Evolutionary conservation across 2,888 invertebrate genomes (phyloP).

Genomic region (Pachliopta kotzebuea): DNA sequence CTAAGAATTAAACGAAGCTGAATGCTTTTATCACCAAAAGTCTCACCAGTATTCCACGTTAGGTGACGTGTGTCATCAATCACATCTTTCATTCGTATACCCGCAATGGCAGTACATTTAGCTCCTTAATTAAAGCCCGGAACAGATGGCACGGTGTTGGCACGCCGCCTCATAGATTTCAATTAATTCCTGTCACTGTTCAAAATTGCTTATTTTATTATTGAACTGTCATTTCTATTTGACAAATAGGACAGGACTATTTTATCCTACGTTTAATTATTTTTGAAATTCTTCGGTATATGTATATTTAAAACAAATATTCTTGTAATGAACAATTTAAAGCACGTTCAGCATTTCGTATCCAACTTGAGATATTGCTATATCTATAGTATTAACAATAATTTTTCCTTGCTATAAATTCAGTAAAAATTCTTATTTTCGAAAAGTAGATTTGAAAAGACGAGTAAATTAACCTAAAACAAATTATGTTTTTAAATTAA

Average conservation of each 20-base stretch:
- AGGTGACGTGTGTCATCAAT: slow-evolving; percentile 54
- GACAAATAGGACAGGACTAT: slow-evolving; percentile 19
- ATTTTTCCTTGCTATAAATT: too few relatives aligned
- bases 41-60: slow-evolving; percentile 7
- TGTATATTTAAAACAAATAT: too few relatives aligned
- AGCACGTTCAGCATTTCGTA: too few relatives aligned
- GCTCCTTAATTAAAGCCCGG: slow-evolving; percentile 73
- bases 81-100: slow-evolving; percentile 56
- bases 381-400: too few relatives aligned
- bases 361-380: too few relatives aligned
- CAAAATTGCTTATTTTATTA: slow-evolving; percentile 65
- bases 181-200: slow-evolving; percentile 73
- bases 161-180: slow-evolving; percentile 65
- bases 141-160: slow-evolving; percentile 60
- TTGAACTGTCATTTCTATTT: slow-evolving; percentile 38
- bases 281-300: neutral
- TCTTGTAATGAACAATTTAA: too few relatives aligned
- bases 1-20: neutral
- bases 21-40: neutral
- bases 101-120: slow-evolving; percentile 63
- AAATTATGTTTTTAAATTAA: neutral
- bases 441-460: neutral
- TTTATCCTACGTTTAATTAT: neutral
- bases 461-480: neutral
- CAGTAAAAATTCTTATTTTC: neutral